Evolutionary conservation across 2,797 vertebrate species (phyloP).

Genomic region (Thripadectes ignobilis): DNA sequence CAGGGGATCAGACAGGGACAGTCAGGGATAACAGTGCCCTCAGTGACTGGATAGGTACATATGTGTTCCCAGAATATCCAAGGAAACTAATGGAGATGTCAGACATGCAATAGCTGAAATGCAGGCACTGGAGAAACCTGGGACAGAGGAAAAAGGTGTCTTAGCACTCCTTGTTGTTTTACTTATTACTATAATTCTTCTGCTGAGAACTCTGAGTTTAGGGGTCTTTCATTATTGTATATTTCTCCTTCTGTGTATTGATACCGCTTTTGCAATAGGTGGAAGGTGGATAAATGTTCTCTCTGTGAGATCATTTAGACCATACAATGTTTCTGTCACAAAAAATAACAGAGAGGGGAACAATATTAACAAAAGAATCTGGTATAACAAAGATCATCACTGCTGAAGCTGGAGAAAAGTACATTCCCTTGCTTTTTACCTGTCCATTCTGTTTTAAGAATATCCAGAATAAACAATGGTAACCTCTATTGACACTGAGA

Average conservation of each 20-base stretch:
- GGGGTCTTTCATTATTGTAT: background rate
- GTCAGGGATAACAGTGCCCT: background rate
- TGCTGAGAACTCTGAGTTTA: background rate
- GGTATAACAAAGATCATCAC: background rate
- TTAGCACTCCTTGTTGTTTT: background rate
- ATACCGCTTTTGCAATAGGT: background rate
- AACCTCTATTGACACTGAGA: background rate
- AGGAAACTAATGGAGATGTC: background rate
- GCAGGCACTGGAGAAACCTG: background rate
- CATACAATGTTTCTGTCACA: background rate
- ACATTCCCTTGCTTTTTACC: background rate
- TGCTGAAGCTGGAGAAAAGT: background rate
- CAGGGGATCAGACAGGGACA: background rate
- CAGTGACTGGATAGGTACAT: background rate
- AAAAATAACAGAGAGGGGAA: background rate
- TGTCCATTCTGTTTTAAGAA: background rate
- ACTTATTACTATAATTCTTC: background rate
- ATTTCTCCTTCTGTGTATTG: background rate
- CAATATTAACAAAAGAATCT: background rate
- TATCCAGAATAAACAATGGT: background rate
- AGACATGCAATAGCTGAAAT: background rate
- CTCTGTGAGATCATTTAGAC: background rate
- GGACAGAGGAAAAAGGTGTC: background rate
- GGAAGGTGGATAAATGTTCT: background rate
- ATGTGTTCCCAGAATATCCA: background rate